These are phyloP conservation scores for Aphidoletes aphidimyza DNA, from an alignment of 2,888 invertebrate genomes.

Conservation along the genomic window DNA sequence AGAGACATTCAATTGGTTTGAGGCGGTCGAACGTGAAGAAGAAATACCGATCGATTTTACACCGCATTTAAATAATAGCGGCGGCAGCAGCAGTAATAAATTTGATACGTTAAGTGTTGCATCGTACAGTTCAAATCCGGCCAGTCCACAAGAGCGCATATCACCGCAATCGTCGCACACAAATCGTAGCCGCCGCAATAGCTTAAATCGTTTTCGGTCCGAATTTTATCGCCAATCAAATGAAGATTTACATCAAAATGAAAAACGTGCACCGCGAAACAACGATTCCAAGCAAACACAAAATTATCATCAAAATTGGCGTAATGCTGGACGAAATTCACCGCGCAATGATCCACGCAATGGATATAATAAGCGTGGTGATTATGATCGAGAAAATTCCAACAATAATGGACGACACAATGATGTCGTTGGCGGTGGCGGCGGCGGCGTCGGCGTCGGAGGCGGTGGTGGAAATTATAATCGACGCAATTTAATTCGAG, in stretches of 20 bases:
- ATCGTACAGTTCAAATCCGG: constrained; percentile 26
- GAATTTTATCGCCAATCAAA: constrained; percentile 20
- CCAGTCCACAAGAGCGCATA: neutral
- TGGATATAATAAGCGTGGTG: constrained; percentile 3
- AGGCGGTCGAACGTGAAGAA: constrained; percentile 24
- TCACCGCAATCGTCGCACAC: constrained; percentile 16
- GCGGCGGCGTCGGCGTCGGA: too few species aligned
- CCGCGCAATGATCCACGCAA: neutral
- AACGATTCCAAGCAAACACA: neutral
- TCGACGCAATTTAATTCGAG: neutral
- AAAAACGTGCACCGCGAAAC: neutral
- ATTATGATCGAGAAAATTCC: constrained; percentile 19
- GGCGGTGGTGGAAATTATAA: constrained; percentile 34
- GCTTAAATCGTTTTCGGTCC: constrained; percentile 12
- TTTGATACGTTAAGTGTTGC: constrained; percentile 8
- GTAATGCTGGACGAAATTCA: neutral
- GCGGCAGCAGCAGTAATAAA: neutral
- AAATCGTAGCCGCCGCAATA: neutral
- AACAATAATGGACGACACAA: constrained; percentile 29
- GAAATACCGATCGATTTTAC: neutral
- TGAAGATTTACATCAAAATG: constrained; percentile 24
- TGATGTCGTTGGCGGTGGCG: too few species aligned
- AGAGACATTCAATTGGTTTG: constrained; percentile 11
- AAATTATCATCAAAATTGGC: constrained; percentile 30
- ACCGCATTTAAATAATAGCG: neutral